Percentiles rank a stretch among this genome's conserved stretches.
Conservation (phyloP, 2,113 vertebrate species). For the Leiothrix lutea region DNA sequence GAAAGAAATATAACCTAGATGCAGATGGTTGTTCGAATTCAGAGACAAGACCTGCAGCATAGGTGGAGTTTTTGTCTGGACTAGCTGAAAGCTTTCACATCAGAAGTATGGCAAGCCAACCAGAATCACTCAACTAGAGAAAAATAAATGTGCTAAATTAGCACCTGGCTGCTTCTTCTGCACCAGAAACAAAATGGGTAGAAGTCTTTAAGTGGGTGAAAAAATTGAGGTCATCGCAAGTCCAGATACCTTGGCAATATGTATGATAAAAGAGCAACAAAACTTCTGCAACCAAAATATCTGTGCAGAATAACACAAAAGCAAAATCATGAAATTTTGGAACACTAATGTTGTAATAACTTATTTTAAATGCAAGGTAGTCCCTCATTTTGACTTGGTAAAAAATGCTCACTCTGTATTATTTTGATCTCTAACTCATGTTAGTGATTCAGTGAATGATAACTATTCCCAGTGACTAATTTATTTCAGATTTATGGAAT, state of each 20-base stretch:
- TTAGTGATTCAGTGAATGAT: not conserved
- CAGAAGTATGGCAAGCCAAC: not conserved
- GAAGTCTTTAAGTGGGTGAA: not conserved
- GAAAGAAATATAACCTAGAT: not conserved
- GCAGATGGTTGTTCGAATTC: not conserved
- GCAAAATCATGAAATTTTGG: not conserved
- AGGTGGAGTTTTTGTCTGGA: not conserved
- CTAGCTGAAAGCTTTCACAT: not conserved
- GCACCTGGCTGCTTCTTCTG: not conserved
- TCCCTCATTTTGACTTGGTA: not conserved
- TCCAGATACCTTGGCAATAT: not conserved
- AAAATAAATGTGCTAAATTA: not conserved
- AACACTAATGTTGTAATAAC: not conserved
- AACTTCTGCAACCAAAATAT: not conserved
- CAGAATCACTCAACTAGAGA: not conserved
- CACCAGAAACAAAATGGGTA: not conserved
- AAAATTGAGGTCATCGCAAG: rapidly evolving
- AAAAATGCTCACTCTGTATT: not conserved
- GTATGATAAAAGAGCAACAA: not conserved
- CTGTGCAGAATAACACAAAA: not conserved
- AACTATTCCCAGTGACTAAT: not conserved
- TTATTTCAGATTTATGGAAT: not conserved
- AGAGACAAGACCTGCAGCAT: not conserved
- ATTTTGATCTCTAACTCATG: not conserved
- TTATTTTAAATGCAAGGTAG: not conserved